Evolutionary conservation across 2,888 invertebrate genomes (phyloP), one percentile per base, ranked within the genome.

Genomic region (Cancer borealis): DNA sequence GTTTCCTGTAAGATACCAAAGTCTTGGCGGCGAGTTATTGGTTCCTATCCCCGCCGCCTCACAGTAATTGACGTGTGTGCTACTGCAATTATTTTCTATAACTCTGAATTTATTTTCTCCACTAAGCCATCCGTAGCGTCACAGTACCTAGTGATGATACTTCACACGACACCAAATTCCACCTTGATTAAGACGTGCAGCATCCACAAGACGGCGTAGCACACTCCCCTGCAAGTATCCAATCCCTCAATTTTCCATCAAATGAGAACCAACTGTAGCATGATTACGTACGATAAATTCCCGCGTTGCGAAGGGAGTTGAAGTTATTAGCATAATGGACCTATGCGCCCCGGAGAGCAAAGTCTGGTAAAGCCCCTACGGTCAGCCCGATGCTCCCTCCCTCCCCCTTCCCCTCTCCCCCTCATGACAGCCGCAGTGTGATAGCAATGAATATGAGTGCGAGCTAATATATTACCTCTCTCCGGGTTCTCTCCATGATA

Each of bases 71-170:
- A 87, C 49, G 92, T 87, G 84, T 79, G 30, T 46, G 92, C 84
- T 92, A 79, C 91, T 66, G 91, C 88, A 92, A 92, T 92, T 87
- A 88, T 54, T 92, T 92, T 88, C 92, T 47, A 88, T 92, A 92
- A 73, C 45, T 49, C 49, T 54, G 88, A 54, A 92, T 92, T 92
- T 92, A 92, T 88, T 92, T 87, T 46, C 88, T 54, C 21, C 92
- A n/a, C 92, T 12, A 60, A 60, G 88, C 88, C 30, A 17, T 46
- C 12, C 21, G 39, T 26, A 21, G 6, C 91, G 84, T 84, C 84
- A 79, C 92, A 21, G 46, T 84, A 17, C 46, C 46, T n/a, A 54
- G 30, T 92, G 66, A 91, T 91, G 60, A 66, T 66, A 30, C 91
- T 45, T 66, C 66, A 45, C 66, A 21, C 49, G 45, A 21, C 66